phyloP scores from a whole-genome alignment of 23 tunicate species.

The Pegea sp. region DNA sequence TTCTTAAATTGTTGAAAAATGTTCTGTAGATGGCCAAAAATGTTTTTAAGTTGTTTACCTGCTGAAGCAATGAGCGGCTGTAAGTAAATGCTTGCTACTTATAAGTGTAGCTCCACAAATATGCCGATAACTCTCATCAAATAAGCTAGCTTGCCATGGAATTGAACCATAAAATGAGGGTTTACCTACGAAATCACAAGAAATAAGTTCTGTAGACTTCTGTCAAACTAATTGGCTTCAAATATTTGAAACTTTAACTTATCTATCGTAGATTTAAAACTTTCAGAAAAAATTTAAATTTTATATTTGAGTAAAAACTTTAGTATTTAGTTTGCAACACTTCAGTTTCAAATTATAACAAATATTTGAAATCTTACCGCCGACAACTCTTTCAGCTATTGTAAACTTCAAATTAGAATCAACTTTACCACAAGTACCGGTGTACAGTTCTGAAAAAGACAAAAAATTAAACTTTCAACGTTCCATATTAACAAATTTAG shows the following conservation, averaged over 20 bases:
- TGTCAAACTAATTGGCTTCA: background rate
- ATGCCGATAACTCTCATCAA: background rate
- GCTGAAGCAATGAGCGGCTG: slow-evolving; percentile 15
- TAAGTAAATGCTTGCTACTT: background rate
- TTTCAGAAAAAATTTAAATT: no score
- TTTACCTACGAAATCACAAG: slow-evolving; percentile 1
- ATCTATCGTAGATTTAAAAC: no score
- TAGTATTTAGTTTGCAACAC: no score
- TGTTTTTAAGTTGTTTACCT: slow-evolving; percentile 3
- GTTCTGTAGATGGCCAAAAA: no score
- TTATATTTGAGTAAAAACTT: no score
- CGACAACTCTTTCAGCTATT: slow-evolving; percentile 1
- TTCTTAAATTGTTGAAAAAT: no score
- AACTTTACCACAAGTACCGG: background rate
- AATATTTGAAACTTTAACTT: background rate
- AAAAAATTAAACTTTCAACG: no score
- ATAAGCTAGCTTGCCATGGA: slow-evolving; percentile 11
- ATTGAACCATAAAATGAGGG: slow-evolving; percentile 6
- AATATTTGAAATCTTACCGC: no score
- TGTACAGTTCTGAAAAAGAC: slow-evolving; percentile 1
- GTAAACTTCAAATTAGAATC: background rate
- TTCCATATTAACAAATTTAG: no score
- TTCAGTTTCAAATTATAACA: slow-evolving; percentile 1
- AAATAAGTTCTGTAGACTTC: background rate
- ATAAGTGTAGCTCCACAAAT: slow-evolving; percentile 5